These are phyloP conservation scores for Anolis sagrei DNA, from an alignment of 2,113 vertebrate species.

Conservation along the genomic window DNA sequence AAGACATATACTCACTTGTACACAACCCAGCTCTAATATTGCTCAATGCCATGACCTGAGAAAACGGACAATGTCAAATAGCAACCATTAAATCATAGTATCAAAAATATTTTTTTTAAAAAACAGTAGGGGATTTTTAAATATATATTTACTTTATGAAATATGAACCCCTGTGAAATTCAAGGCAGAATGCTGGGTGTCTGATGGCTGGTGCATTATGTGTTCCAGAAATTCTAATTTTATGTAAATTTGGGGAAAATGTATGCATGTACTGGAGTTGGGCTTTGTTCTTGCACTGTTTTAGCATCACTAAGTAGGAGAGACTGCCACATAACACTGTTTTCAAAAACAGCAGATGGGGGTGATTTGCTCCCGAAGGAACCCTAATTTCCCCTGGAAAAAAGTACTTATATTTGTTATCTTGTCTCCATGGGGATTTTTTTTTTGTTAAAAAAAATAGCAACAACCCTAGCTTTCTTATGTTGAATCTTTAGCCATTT, in stretches of 20 bases:
- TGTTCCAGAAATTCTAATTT: constrained; percentile 76
- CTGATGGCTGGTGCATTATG: constrained; percentile 68
- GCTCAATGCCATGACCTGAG: background rate
- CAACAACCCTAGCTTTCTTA: constrained; percentile 41
- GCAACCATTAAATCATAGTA: constrained; percentile 43
- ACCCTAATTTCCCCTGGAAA: constrained; percentile 66
- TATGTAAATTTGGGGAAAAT: constrained; percentile 71
- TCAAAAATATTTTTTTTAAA: constrained; percentile 41
- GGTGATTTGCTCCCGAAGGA: constrained; percentile 71
- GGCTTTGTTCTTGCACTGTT: constrained; percentile 73
- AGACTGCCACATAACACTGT: constrained; percentile 69
- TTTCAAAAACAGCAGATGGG: constrained; percentile 73
- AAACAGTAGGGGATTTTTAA: constrained; percentile 9
- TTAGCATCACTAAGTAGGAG: constrained; percentile 75
- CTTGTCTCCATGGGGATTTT: constrained; percentile 58
- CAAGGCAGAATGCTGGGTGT: constrained; percentile 62
- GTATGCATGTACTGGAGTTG: constrained; percentile 71
- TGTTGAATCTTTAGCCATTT: constrained; percentile 56
- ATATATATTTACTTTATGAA: background rate
- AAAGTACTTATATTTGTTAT: constrained; percentile 68
- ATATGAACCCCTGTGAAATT: constrained; percentile 34
- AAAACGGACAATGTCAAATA: constrained; percentile 42
- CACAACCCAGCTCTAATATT: background rate
- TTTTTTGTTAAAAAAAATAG: constrained; percentile 23
- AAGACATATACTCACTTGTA: constrained; percentile 22